Evolutionary conservation across 2,888 invertebrate species (phyloP).

Genomic region (Eristalis arbustorum): DNA sequence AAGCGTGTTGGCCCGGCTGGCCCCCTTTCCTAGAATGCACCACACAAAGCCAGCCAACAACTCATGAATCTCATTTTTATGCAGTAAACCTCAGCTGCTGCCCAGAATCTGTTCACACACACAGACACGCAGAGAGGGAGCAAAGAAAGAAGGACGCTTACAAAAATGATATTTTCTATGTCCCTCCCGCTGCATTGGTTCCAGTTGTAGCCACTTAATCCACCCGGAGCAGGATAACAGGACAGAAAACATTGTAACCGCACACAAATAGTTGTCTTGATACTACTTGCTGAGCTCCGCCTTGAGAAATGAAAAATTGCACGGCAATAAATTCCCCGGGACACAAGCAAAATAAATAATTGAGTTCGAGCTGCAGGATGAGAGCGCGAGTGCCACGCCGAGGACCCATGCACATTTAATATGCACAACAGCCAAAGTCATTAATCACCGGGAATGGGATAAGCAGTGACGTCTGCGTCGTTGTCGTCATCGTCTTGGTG

Average conservation of each 20-base stretch:
- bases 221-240: conserved; percentile 54
- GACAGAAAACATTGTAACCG: conserved; percentile 60
- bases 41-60: conserved; percentile 25
- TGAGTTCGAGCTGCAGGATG: conserved; percentile 71
- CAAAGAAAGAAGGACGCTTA: conserved; percentile 12
- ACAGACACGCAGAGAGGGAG: not conserved
- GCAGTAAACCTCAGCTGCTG: conserved; percentile 56
- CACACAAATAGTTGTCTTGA: conserved; percentile 43
- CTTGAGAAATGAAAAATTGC: conserved; percentile 74
- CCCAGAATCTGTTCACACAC: not conserved
- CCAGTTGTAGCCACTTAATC: conserved; percentile 50
- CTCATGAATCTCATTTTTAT: conserved; percentile 55
- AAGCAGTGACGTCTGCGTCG: conserved; percentile 62
- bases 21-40: conserved; percentile 7
- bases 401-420: conserved; percentile 66
- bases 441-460: conserved; percentile 66
- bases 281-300: conserved; percentile 19
- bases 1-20: not conserved
- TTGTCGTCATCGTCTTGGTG: conserved; percentile 18
- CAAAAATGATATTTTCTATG: conserved; percentile 48
- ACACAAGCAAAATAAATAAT: conserved; percentile 78
- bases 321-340: conserved; percentile 76
- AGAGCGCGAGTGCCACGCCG: not conserved
- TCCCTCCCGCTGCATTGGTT: conserved; percentile 14
- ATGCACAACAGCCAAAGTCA: conserved; percentile 68